phyloP scores from a whole-genome alignment of 2,888 invertebrate genomes.

The Drosophila prolongata region DNA sequence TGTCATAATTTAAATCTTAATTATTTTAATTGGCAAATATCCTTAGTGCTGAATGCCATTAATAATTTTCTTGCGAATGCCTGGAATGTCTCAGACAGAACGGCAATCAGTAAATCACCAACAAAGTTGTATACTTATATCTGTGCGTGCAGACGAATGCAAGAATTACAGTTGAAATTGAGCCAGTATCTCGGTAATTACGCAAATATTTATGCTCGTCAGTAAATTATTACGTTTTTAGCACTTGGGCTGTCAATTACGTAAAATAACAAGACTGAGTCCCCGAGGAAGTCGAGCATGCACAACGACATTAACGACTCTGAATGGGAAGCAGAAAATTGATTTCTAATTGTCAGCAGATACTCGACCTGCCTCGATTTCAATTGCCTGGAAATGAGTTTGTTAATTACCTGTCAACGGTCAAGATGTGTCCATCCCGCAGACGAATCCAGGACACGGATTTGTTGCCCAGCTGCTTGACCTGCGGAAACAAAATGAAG shows the following conservation, averaged over 20 bases:
- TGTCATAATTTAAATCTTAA: background rate
- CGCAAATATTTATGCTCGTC: conserved; percentile 34
- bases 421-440: conserved; percentile 95
- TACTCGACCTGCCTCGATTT: conserved; percentile 1
- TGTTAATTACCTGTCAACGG: conserved; percentile 90
- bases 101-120: conserved; percentile 27
- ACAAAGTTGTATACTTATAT: conserved; percentile 13
- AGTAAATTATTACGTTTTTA: conserved; percentile 34
- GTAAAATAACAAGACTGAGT: conserved; percentile 27
- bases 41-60: conserved; percentile 9
- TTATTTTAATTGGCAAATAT: conserved; percentile 32
- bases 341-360: conserved; percentile 44
- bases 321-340: conserved; percentile 12
- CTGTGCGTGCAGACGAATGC: background rate
- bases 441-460: conserved; percentile 96
- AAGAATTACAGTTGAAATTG: conserved; percentile 13
- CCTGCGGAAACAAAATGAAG: conserved; percentile 83
- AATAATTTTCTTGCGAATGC: conserved; percentile 21
- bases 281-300: conserved; percentile 10
- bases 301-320: conserved; percentile 13
- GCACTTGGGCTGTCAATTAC: conserved; percentile 41
- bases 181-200: conserved; percentile 17
- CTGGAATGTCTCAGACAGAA: conserved; percentile 24
- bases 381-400: conserved; percentile 25
- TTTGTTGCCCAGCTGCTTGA: conserved; percentile 95